phyloP scores from a whole-genome alignment of 2,797 vertebrate species.

The Tauraco hartlaubi region DNA sequence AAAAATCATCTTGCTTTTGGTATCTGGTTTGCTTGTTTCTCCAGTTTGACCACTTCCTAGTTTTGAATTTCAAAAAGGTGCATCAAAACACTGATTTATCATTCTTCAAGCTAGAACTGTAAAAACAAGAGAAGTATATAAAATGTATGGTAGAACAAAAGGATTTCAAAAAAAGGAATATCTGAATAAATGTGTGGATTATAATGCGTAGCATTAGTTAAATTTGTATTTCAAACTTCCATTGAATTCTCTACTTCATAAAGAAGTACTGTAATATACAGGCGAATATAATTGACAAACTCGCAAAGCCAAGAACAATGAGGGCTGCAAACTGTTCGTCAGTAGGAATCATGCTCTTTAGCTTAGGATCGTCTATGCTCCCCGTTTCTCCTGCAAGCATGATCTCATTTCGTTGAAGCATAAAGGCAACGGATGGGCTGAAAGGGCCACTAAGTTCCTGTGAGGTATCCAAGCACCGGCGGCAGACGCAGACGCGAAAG shows the following conservation, averaged over 20 bases:
- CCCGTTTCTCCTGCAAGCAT: slow-evolving; percentile 81
- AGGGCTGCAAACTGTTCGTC: slow-evolving; percentile 96
- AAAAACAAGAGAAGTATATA: slow-evolving; percentile 83
- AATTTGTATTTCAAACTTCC: slow-evolving; percentile 86
- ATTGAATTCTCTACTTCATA: slow-evolving; percentile 89
- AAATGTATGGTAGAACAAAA: slow-evolving; percentile 79
- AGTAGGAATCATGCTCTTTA: slow-evolving; percentile 87
- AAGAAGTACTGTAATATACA: slow-evolving; percentile 98
- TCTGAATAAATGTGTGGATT: slow-evolving; percentile 86
- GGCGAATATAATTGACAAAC: slow-evolving; percentile 93
- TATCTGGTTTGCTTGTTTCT: slow-evolving; percentile 76
- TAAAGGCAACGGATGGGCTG: slow-evolving; percentile 92
- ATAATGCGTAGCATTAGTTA: slow-evolving; percentile 88
- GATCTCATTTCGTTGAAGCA: slow-evolving; percentile 85
- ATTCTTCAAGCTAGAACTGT: slow-evolving; percentile 81
- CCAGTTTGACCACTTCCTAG: slow-evolving; percentile 86
- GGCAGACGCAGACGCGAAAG: slow-evolving; percentile 93
- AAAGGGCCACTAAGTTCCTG: slow-evolving; percentile 96
- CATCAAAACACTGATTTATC: slow-evolving; percentile 85
- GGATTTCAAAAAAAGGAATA: slow-evolving; percentile 69
- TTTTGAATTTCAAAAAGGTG: slow-evolving; percentile 90
- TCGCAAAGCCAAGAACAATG: slow-evolving; percentile 92
- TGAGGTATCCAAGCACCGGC: slow-evolving; percentile 91
- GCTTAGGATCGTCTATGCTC: slow-evolving; percentile 77
- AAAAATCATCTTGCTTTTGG: slow-evolving; percentile 67